Base-by-base conservation (phyloP, 2,797 vertebrate genomes). In the Sebastes aleutianus region DNA sequence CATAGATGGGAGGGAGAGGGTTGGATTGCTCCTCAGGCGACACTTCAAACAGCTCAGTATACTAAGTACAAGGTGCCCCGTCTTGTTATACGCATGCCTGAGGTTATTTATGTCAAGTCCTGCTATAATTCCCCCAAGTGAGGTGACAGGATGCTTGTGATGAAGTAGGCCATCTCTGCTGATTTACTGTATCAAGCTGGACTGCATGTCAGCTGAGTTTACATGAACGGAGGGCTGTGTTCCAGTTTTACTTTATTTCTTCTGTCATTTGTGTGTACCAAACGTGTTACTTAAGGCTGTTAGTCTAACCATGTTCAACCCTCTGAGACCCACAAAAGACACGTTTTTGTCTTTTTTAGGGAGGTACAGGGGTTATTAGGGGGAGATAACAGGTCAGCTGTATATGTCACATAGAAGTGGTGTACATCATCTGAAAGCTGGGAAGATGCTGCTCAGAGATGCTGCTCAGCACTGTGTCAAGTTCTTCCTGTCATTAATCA, bases 41-140 rank as follows among this genome's bases (percentile, higher is more conserved):
- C 18, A 3, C 32, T 61, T 76, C 74, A 73, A 27, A 14, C 22
- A 26, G 39, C 68, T 72, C 59, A 27, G 47, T 61, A 18, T 8
- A 58, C 7, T 61, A 11, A 67, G 27, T 22, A 75, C 39, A 80
- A 70, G 27, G 26, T 74, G 64, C 43, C 58, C 6, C 22, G 54
- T 77, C 72, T 79, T 76, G 69, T 87, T 82, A 83, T 36, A 73
- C 62, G 36, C 65, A 63, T 3, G 79, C 83, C 80, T 27, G 13
- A 73, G 85, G 74, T 71, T 70, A 70, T 90, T 71, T 74, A 43
- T 75, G 80, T 66, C 76, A 74, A 20, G 34, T 69, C 32, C 27
- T 67, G 69, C 63, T 43, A 26, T 68, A 16, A 73, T 10, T 26
- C 24, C 24, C 58, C 8, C 0, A 3, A 66, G 68, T 63, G 70